These are phyloP conservation scores for Triops longicaudatus DNA, from an alignment of 1,140 invertebrate genomes.

Conservation along the genomic window DNA sequence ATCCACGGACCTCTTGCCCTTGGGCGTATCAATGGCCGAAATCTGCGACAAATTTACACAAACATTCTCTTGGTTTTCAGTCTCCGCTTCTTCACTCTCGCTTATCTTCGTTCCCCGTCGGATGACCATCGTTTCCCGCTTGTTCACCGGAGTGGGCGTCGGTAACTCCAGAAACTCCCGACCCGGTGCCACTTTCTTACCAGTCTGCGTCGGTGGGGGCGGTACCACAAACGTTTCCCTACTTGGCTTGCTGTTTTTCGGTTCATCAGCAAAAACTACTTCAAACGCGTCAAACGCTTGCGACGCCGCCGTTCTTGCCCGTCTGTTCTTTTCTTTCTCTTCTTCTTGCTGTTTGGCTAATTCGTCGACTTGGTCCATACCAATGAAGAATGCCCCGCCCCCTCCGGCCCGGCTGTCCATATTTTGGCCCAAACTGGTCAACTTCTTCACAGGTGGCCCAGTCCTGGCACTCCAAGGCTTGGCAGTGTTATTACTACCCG, in stretches of 20 bases:
- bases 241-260: neutral
- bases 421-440: neutral
- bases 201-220: neutral
- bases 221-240: neutral
- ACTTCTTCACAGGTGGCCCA: neutral
- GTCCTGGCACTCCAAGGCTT: neutral
- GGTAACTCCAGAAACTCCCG: neutral
- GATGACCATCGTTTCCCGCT: neutral
- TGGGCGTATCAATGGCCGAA: neutral
- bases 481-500: no score
- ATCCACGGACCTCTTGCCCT: no score
- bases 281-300: conserved; percentile 22
- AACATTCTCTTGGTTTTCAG: neutral
- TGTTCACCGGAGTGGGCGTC: neutral
- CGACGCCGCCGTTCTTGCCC: neutral
- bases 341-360: neutral
- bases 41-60: neutral
- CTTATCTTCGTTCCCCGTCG: neutral
- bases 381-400: conserved; percentile 20
- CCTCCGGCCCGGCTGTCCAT: neutral
- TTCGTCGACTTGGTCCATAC: conserved; percentile 22
- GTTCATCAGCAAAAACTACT: conserved; percentile 16
- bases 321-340: conserved; percentile 8
- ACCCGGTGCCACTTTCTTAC: neutral
- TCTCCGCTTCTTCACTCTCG: neutral